A percentile compares a stretch with the other conserved stretches of the same genome.
Conservation (phyloP, 1,140 invertebrate genomes). For the Pemphigus obesinymphae region DNA sequence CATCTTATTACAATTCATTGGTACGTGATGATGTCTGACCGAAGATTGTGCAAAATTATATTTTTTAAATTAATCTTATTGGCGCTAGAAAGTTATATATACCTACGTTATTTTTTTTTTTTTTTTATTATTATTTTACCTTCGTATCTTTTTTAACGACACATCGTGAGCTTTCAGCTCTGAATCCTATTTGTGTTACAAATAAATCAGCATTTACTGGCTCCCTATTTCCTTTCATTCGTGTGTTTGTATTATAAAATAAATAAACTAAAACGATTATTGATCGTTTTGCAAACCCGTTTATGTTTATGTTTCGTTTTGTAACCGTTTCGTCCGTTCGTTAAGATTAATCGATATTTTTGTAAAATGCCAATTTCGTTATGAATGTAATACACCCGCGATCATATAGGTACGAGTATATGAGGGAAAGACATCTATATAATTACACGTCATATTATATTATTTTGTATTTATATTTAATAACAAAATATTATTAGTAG, state of each 20-base stretch:
- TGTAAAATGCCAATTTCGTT: background rate
- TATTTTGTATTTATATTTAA: too few relatives aligned
- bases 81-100: background rate
- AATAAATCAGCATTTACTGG: background rate
- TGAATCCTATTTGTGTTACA: constrained; percentile 6
- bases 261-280: background rate
- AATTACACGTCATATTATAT: too few relatives aligned
- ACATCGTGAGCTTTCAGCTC: constrained; percentile 3
- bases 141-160: background rate
- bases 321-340: too few relatives aligned
- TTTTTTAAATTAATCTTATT: background rate
- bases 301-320: background rate
- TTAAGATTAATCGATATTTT: background rate
- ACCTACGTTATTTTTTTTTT: too few relatives aligned
- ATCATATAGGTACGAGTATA: background rate
- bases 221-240: background rate
- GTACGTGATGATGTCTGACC: background rate
- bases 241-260: background rate
- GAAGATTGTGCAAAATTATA: background rate
- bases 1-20: background rate
- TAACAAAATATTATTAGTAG: too few relatives aligned
- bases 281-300: background rate
- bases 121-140: background rate
- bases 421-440: too few relatives aligned
- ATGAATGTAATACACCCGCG: background rate